phyloP scores from a whole-genome alignment of 2,797 vertebrate species.

The Miichthys miiuy region DNA sequence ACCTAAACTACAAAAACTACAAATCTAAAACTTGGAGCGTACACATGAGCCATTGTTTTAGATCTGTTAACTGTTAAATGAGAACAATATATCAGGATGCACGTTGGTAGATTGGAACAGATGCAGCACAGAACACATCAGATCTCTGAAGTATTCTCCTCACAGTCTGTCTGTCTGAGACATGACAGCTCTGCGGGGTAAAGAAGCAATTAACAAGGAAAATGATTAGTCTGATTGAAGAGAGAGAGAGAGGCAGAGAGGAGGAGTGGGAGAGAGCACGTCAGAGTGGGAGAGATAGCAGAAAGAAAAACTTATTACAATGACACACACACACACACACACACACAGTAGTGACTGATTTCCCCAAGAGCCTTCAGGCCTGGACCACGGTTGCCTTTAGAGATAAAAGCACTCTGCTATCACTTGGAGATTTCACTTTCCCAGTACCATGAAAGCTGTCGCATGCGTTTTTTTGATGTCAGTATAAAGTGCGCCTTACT shows the following conservation, averaged over 20 bases:
- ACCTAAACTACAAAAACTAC: background rate
- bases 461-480: slow-evolving; percentile 50
- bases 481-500: slow-evolving; percentile 50
- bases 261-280: slow-evolving; percentile 16
- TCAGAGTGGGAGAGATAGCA: slow-evolving; percentile 58
- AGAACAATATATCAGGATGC: background rate
- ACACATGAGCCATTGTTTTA: background rate
- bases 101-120: background rate
- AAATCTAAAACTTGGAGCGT: background rate
- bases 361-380: slow-evolving; percentile 50
- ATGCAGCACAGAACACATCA: slow-evolving; percentile 35
- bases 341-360: slow-evolving; percentile 48
- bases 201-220: slow-evolving; percentile 75
- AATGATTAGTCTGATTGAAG: slow-evolving; percentile 76
- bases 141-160: slow-evolving; percentile 33
- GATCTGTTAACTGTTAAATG: background rate
- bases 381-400: slow-evolving; percentile 61
- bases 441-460: slow-evolving; percentile 57
- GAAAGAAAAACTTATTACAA: slow-evolving; percentile 54
- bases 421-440: slow-evolving; percentile 56
- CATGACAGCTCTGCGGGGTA: slow-evolving; percentile 58
- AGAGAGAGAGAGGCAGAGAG: slow-evolving; percentile 49
- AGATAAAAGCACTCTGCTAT: slow-evolving; percentile 69
- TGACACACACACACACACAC: slow-evolving; percentile 38
- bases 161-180: slow-evolving; percentile 48